Base-by-base conservation (phyloP, 2,797 vertebrate genomes). In the Rhincodon typus region DNA sequence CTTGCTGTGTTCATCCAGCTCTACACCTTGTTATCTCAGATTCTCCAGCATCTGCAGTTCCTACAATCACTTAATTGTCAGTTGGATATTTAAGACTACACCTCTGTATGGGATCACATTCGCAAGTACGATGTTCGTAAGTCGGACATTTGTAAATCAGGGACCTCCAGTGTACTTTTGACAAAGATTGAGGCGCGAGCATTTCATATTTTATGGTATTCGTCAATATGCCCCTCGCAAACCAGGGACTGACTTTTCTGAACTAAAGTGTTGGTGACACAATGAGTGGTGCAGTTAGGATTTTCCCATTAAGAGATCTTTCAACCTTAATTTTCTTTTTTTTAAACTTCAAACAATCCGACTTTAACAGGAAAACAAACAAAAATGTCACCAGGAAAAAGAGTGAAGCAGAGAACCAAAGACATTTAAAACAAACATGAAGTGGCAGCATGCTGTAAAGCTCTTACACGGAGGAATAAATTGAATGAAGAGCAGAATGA, bases 381-480 rank as follows among this genome's bases (percentile, higher is more conserved):
- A 62, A 90, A 84, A 90, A 90, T 21, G 30, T 90, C 53, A n/a
- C 30, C 30, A 3, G 42, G 15, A 34, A 62, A 62, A 62, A 19
- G 10, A 62, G 4, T 34, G 4, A 90, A 90, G 87, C 15, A n/a
- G 30, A 34, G 30, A 62, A 66, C 53, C 53, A 90, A 30, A 4
- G 30, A 6, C 62, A n/a, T 90, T 90, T 34, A 88, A 88, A 88
- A 50, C 46, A 50, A 88, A 30, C n/a, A 17, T 34, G 57, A 62
- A 62, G 27, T 88, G 3, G 57, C 3, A 90, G 17, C 34, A 66
- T 67, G 67, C 42, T 42, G 13, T 30, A 86, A 67, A 84, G 15
- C 42, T 70, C 95, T 96, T 77, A 97, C 97, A 96, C 87, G 96
- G 67, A 94, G 97, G 97, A 95, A 97, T 95, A 53, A 97, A 96